Conservation (phyloP, 2,797 vertebrate species). For the Presbytis comata region DNA sequence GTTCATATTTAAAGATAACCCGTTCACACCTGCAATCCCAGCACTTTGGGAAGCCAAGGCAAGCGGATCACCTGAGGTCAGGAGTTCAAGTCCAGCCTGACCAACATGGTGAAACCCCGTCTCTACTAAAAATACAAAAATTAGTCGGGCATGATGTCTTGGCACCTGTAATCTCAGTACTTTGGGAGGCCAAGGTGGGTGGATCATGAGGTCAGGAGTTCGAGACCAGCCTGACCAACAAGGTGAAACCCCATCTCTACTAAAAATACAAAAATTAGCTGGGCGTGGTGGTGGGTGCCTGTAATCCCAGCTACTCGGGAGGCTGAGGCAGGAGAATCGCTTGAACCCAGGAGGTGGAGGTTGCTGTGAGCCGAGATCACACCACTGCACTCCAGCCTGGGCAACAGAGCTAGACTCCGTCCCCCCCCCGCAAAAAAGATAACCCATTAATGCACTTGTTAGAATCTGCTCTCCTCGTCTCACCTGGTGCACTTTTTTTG, state of each 20-base stretch:
- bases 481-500: neutral
- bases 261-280: neutral
- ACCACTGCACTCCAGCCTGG: no score
- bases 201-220: no score
- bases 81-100: no score
- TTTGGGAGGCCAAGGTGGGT: no score
- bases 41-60: neutral
- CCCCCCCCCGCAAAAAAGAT: neutral
- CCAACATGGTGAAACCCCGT: no score
- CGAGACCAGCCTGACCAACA: no score
- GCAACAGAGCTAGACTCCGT: neutral
- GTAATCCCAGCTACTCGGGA: neutral
- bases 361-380: rapidly evolving
- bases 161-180: no score
- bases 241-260: no score
- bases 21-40: neutral
- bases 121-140: no score
- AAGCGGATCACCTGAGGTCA: no score
- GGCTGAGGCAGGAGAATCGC: neutral
- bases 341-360: neutral
- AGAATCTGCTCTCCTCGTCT: neutral
- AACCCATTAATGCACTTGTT: neutral
- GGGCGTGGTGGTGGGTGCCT: rapidly evolving
- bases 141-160: no score
- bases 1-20: neutral